Evolutionary conservation across 2,113 vertebrate species (phyloP).

Genomic region (Carlito syrichta): DNA sequence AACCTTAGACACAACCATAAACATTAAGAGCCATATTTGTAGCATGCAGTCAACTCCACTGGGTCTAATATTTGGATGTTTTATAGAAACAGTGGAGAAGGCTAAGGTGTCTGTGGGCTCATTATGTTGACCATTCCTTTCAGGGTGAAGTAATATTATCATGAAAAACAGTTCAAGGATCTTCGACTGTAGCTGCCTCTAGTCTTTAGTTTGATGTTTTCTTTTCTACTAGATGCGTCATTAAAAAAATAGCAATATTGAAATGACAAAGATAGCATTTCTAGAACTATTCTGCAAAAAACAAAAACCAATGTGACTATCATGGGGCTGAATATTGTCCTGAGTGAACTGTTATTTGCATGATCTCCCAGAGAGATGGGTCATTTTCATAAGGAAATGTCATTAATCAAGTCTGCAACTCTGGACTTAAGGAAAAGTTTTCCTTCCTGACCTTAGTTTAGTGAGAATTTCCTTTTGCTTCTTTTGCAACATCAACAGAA

Average conservation of each 20-base stretch:
- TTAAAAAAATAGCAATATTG: background rate
- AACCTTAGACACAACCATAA: background rate
- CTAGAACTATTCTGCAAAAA: background rate
- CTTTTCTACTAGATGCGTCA: background rate
- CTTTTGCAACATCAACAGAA: background rate
- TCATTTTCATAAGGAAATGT: background rate
- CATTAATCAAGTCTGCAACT: background rate
- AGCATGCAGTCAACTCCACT: fast-evolving
- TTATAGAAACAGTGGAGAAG: background rate
- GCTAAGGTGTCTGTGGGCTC: background rate
- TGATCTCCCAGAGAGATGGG: background rate
- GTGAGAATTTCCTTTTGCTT: background rate
- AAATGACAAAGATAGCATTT: background rate
- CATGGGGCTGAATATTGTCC: background rate
- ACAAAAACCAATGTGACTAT: background rate
- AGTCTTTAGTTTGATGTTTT: background rate
- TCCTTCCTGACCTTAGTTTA: background rate
- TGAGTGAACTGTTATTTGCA: background rate
- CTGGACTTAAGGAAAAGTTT: background rate
- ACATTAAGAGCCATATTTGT: background rate
- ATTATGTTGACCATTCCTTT: background rate
- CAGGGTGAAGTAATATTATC: background rate
- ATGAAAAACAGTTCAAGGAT: background rate
- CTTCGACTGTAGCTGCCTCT: background rate
- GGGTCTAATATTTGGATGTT: background rate